phyloP scores from a whole-genome alignment of 2,797 vertebrate species.

The Microctenopoma lineatum region DNA sequence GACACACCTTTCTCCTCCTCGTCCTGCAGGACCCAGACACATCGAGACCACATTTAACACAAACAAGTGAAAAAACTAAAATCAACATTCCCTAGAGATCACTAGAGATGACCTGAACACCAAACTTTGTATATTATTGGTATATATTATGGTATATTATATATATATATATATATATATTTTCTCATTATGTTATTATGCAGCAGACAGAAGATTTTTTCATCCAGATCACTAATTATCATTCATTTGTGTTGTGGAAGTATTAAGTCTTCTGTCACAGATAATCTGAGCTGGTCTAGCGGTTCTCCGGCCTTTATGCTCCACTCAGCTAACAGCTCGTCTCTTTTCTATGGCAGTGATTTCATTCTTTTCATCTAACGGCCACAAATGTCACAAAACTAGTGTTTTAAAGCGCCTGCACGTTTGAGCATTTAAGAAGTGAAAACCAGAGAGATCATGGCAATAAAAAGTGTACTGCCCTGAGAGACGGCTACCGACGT shows the following conservation, averaged over 20 bases:
- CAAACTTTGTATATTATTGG: too few species aligned
- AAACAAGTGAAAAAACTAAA: background rate
- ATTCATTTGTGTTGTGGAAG: too few species aligned
- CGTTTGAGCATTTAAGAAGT: background rate
- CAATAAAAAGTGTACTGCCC: background rate
- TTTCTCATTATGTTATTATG: too few species aligned
- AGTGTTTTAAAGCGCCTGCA: background rate
- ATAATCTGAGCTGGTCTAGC: background rate
- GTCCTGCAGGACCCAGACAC: slow-evolving; percentile 44
- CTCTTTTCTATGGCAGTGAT: background rate
- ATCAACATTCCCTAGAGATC: too few species aligned
- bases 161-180: too few species aligned
- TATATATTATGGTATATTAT: too few species aligned
- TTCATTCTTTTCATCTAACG: background rate
- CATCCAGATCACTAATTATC: too few species aligned
- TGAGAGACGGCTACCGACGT: background rate
- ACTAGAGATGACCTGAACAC: too few species aligned
- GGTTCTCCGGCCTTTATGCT: too few species aligned
- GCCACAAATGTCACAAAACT: background rate
- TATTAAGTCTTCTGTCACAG: too few species aligned
- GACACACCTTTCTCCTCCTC: slow-evolving; percentile 75
- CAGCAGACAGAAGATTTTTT: too few species aligned
- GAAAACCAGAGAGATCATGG: background rate
- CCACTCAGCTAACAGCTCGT: too few species aligned
- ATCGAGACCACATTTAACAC: background rate